phyloP scores from a whole-genome alignment of 2,797 vertebrate species.

The Phrynocephalus guinanensis region DNA sequence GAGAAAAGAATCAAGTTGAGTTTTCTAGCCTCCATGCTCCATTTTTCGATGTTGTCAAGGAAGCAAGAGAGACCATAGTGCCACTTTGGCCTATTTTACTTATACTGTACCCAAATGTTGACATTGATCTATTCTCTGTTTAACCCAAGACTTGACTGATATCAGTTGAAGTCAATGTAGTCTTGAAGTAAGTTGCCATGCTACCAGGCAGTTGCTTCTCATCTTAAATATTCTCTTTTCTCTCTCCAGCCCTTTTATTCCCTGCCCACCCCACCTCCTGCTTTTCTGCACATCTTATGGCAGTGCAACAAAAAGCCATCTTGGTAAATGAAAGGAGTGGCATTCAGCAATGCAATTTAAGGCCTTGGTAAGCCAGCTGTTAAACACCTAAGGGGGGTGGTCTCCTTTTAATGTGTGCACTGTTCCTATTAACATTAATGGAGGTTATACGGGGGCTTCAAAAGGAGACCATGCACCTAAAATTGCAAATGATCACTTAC shows the following conservation, averaged over 20 bases:
- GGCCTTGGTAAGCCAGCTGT: slow-evolving; percentile 71
- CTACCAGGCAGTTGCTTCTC: slow-evolving; percentile 35
- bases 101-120: background rate
- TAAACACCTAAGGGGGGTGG: slow-evolving; percentile 70
- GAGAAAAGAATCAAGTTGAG: too few species aligned
- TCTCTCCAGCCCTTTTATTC: background rate
- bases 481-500: slow-evolving; percentile 70
- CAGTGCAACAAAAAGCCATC: slow-evolving; percentile 58
- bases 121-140: rapidly evolving
- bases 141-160: slow-evolving; percentile 29
- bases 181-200: slow-evolving; percentile 11
- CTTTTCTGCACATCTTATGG: slow-evolving; percentile 39
- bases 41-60: too few species aligned
- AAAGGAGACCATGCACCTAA: slow-evolving; percentile 63
- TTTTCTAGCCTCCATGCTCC: too few species aligned
- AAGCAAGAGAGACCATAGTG: background rate
- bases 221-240: slow-evolving; percentile 34
- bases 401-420: slow-evolving; percentile 72
- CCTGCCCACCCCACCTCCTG: background rate
- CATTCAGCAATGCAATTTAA: slow-evolving; percentile 49
- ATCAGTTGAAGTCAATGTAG: background rate
- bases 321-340: slow-evolving; percentile 68
- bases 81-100: background rate
- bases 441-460: slow-evolving; percentile 51
- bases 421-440: slow-evolving; percentile 75